Conservation (phyloP, 2,888 invertebrate genomes). For the Monopis laevigella region DNA sequence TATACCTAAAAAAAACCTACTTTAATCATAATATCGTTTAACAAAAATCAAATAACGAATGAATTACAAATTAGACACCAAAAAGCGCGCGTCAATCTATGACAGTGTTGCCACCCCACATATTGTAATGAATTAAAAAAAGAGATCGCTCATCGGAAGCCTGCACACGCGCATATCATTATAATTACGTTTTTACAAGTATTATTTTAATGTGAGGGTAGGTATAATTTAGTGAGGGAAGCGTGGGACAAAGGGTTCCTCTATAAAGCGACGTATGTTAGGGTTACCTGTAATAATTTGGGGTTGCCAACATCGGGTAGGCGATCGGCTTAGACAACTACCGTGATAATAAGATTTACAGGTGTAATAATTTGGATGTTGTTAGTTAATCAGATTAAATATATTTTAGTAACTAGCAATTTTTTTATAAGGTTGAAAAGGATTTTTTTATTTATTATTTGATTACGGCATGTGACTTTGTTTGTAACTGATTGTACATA, state of each 20-base stretch:
- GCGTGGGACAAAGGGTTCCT: conserved; percentile 36
- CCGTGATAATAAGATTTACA: conserved; percentile 6
- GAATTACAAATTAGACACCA: conserved; percentile 56
- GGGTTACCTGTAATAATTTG: conserved; percentile 14
- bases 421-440: too few species aligned
- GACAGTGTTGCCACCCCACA: conserved; percentile 37
- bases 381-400: too few species aligned
- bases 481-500: too few species aligned
- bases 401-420: too few species aligned
- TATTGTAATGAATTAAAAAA: conserved; percentile 9
- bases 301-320: conserved; percentile 24
- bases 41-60: conserved; percentile 50
- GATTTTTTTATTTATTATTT: too few species aligned
- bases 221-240: conserved; percentile 42
- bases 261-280: neutral
- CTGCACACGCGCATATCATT: conserved; percentile 48
- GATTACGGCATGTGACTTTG: too few species aligned
- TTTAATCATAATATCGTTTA: too few species aligned
- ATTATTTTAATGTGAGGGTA: conserved; percentile 20
- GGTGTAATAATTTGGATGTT: neutral
- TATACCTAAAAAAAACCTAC: too few species aligned
- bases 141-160: conserved; percentile 39
- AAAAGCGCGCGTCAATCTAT: conserved; percentile 39
- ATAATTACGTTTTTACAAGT: conserved; percentile 59
- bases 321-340: neutral